phyloP scores from a whole-genome alignment of 2,113 vertebrate species.

The Bubo blakistoni region DNA sequence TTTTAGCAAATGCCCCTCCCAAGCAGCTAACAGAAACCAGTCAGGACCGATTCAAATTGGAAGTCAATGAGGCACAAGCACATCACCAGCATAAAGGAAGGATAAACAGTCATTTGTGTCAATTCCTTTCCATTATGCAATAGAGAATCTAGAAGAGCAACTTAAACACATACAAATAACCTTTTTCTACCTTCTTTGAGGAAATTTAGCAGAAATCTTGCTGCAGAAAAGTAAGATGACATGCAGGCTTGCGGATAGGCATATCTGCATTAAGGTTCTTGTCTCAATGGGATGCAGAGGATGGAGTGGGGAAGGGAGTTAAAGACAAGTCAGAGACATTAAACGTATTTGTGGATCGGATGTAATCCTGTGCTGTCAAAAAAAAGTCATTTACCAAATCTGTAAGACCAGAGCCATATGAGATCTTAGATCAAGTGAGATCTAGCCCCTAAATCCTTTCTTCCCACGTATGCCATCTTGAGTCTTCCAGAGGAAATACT shows the following conservation, averaged over 20 bases:
- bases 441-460: background rate
- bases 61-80: background rate
- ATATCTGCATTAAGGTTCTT: background rate
- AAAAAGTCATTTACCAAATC: background rate
- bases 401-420: background rate
- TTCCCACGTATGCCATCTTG: background rate
- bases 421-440: background rate
- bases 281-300: background rate
- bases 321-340: background rate
- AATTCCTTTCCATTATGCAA: background rate
- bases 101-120: fast-evolving
- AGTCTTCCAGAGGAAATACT: background rate
- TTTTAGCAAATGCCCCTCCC: background rate
- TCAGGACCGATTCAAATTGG: fast-evolving
- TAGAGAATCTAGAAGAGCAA: background rate
- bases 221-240: background rate
- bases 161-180: background rate
- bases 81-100: background rate
- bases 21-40: background rate
- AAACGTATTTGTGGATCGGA: background rate
- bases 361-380: background rate
- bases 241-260: fast-evolving
- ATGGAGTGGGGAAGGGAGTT: background rate
- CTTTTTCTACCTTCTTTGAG: background rate
- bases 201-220: background rate